Conservation (phyloP, 2,888 invertebrate genomes). For the Hyalella azteca region DNA sequence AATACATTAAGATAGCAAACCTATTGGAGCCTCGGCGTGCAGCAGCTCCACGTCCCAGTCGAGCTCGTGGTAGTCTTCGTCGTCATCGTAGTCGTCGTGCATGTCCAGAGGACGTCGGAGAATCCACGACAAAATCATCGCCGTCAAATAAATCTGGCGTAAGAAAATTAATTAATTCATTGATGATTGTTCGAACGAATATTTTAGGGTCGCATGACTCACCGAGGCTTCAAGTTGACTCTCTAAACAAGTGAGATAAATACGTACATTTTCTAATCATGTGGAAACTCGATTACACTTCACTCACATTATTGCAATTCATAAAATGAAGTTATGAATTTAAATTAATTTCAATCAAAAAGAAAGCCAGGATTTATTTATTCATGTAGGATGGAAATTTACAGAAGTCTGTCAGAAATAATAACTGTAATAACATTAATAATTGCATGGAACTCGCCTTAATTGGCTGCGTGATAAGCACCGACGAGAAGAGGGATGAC, state of each 20-base stretch:
- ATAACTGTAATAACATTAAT: no score
- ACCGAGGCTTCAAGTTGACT: background rate
- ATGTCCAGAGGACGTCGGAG: slow-evolving; percentile 58
- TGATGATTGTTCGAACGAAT: no score
- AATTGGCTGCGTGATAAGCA: slow-evolving; percentile 66
- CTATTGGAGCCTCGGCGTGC: background rate
- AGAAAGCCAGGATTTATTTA: no score
- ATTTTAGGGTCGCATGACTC: no score
- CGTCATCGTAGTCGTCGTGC: slow-evolving; percentile 60
- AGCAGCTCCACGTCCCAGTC: slow-evolving; percentile 36
- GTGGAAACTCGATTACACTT: background rate
- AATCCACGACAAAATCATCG: slow-evolving; percentile 59
- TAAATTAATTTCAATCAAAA: no score
- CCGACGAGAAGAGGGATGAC: slow-evolving; percentile 64
- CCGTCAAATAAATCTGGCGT: slow-evolving; percentile 59
- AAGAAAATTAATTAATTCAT: no score
- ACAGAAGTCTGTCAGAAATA: no score
- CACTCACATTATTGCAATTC: background rate
- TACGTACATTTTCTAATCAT: background rate
- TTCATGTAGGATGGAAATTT: no score
- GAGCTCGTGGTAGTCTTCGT: slow-evolving; percentile 60
- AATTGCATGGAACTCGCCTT: slow-evolving; percentile 62
- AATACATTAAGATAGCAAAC: background rate
- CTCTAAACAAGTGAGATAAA: background rate
- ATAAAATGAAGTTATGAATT: no score